These are phyloP conservation scores for Nibea albiflora DNA, from an alignment of 2,113 vertebrate genomes.

Conservation along the genomic window DNA sequence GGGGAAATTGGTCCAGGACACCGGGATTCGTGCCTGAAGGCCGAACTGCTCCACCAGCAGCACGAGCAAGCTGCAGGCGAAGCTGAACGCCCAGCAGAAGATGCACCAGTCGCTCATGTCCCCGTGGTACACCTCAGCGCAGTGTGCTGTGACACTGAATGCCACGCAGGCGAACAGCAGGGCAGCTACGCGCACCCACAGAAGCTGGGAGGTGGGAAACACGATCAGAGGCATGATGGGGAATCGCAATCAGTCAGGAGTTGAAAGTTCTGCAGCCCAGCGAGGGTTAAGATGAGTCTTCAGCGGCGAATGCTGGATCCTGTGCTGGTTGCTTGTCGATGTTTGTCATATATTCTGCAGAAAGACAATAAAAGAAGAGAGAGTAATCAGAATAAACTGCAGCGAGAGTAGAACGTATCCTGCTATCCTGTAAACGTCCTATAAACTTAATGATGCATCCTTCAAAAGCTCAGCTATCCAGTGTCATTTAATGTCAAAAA, in stretches of 20 bases:
- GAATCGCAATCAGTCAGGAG: not conserved
- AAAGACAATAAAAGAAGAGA: not conserved
- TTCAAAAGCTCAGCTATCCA: not conserved
- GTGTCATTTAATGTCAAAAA: not conserved
- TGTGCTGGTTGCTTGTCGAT: not conserved
- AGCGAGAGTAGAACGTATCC: not conserved
- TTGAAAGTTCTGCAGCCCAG: not conserved
- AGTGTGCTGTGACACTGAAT: constrained; percentile 78
- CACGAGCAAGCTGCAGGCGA: constrained; percentile 84
- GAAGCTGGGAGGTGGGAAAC: constrained; percentile 78
- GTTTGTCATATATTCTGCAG: constrained; percentile 37
- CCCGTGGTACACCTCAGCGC: not conserved
- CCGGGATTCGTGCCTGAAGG: constrained; percentile 81
- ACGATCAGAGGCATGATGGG: constrained; percentile 78
- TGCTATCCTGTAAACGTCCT: not conserved
- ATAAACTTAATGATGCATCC: not conserved
- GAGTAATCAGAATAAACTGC: not conserved
- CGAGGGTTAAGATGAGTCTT: not conserved
- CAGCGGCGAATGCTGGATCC: not conserved
- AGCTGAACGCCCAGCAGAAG: constrained; percentile 91
- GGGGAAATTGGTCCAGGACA: constrained; percentile 90
- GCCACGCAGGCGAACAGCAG: constrained; percentile 86
- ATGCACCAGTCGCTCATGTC: constrained; percentile 84
- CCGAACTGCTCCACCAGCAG: constrained; percentile 84
- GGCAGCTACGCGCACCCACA: constrained; percentile 84